These are phyloP conservation scores for Ernsta delagoae DNA, from an alignment of 2,888 invertebrate species.

Conservation along the genomic window DNA sequence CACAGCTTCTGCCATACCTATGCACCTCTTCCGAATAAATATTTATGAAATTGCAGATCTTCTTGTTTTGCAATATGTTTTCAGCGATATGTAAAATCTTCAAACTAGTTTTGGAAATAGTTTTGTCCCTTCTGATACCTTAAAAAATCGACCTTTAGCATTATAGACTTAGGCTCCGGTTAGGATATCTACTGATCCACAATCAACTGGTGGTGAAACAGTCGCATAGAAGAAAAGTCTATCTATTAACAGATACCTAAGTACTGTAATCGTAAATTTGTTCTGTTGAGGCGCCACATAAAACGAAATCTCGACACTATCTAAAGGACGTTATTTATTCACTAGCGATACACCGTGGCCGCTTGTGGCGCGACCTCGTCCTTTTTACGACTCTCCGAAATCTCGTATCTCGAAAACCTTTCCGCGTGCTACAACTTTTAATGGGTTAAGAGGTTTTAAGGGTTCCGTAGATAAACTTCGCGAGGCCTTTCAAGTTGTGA, in stretches of 20 bases:
- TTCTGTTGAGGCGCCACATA: conserved; percentile 2
- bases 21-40: conserved; percentile 6
- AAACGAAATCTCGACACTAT: conserved; percentile 12
- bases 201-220: too few relatives aligned
- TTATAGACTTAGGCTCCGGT: too few relatives aligned
- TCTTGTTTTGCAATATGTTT: conserved; percentile 16
- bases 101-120: conserved; percentile 3
- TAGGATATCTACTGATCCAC: too few relatives aligned
- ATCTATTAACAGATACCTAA: background rate
- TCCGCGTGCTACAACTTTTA: conserved; percentile 43
- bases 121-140: too few relatives aligned
- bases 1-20: too few relatives aligned
- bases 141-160: background rate
- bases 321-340: conserved; percentile 20
- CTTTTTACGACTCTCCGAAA: conserved; percentile 52
- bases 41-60: background rate
- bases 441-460: conserved; percentile 39
- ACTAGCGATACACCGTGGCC: conserved; percentile 16
- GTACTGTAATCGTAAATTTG: conserved; percentile 5
- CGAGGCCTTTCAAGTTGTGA: conserved; percentile 42
- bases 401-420: conserved; percentile 46
- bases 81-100: conserved; percentile 23
- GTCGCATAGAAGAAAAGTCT: background rate
- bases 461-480: conserved; percentile 31
- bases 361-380: conserved; percentile 42